phyloP scores from a whole-genome alignment of 2,888 invertebrate species.

The Sceliomorpha sp. region DNA sequence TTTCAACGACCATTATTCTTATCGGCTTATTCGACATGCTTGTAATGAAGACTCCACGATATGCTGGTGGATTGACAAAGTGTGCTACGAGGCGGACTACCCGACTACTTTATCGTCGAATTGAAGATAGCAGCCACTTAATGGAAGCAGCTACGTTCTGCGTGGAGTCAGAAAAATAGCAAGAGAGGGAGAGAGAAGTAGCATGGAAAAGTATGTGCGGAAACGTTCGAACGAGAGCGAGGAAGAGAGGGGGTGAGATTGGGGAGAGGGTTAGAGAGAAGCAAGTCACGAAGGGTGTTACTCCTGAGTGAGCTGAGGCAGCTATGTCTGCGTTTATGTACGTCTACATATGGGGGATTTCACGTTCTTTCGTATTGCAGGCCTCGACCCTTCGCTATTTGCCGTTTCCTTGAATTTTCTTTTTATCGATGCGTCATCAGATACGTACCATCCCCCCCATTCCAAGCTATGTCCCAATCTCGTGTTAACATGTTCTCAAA shows the following conservation, averaged over 20 bases:
- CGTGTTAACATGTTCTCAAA: slow-evolving; percentile 27
- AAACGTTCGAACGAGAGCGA: slow-evolving; percentile 7
- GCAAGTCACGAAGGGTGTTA: slow-evolving; percentile 22
- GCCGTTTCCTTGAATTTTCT: slow-evolving; percentile 37
- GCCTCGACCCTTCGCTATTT: slow-evolving; percentile 32
- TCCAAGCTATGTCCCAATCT: slow-evolving; percentile 25
- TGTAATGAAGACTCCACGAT: slow-evolving; percentile 37
- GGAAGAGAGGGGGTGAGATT: slow-evolving; percentile 7
- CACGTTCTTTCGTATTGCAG: slow-evolving; percentile 23
- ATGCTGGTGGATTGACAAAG: slow-evolving; percentile 24
- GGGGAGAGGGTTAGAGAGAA: too few relatives aligned
- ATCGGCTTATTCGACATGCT: slow-evolving; percentile 29
- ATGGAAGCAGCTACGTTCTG: slow-evolving; percentile 14
- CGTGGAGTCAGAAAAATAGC: slow-evolving; percentile 13
- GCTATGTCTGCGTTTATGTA: slow-evolving; percentile 22
- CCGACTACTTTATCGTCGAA: slow-evolving; percentile 41
- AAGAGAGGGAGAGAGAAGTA: slow-evolving; percentile 20
- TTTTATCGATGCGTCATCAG: slow-evolving; percentile 34
- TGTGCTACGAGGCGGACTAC: slow-evolving; percentile 21
- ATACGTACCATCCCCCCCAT: slow-evolving; percentile 10
- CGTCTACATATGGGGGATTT: slow-evolving; percentile 13
- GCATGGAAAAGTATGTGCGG: slow-evolving; percentile 11
- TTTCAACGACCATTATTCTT: slow-evolving; percentile 38
- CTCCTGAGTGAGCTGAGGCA: slow-evolving; percentile 13
- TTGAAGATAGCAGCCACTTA: slow-evolving; percentile 42